Evolutionary conservation across 1,140 invertebrate genomes (phyloP).

Genomic region (Hyphantria cunea): DNA sequence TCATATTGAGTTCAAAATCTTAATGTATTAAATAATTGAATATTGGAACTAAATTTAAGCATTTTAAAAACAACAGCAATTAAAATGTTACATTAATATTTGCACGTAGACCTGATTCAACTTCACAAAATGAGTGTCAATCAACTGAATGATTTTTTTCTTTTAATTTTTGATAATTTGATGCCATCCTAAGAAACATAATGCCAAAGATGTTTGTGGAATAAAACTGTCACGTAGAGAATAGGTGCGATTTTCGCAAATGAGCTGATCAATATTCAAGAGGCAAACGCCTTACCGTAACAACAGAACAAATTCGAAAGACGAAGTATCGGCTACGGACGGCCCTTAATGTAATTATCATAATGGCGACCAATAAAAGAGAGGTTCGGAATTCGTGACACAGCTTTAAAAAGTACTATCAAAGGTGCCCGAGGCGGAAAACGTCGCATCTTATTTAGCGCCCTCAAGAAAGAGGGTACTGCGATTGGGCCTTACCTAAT

Average conservation of each 20-base stretch:
- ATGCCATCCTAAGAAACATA: conserved; percentile 47
- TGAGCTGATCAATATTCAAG: conserved; percentile 78
- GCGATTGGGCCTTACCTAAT: conserved; percentile 64
- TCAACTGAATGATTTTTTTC: conserved; percentile 40
- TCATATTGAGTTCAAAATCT: too few species aligned
- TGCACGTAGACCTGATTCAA: too few species aligned
- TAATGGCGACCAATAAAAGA: conserved; percentile 79
- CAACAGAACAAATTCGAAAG: conserved; percentile 78
- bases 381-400: conserved; percentile 73
- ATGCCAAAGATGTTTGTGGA: conserved; percentile 45
- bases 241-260: conserved; percentile 77
- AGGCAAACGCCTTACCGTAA: conserved; percentile 68
- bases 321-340: conserved; percentile 74
- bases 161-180: conserved; percentile 59
- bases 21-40: too few species aligned
- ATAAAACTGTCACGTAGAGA: conserved; percentile 74
- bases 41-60: too few species aligned
- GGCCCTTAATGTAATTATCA: conserved; percentile 78
- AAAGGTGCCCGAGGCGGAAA: conserved; percentile 78
- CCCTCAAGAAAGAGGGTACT: conserved; percentile 56
- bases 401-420: conserved; percentile 78
- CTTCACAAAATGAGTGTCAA: conserved; percentile 33
- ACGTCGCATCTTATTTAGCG: conserved; percentile 78
- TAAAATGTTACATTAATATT: too few species aligned
- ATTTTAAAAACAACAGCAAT: too few species aligned